Percentiles rank a stretch among this genome's conserved stretches.
phyloP scores from a whole-genome alignment of 2,888 invertebrate genomes.

The Lissonota sp. region DNA sequence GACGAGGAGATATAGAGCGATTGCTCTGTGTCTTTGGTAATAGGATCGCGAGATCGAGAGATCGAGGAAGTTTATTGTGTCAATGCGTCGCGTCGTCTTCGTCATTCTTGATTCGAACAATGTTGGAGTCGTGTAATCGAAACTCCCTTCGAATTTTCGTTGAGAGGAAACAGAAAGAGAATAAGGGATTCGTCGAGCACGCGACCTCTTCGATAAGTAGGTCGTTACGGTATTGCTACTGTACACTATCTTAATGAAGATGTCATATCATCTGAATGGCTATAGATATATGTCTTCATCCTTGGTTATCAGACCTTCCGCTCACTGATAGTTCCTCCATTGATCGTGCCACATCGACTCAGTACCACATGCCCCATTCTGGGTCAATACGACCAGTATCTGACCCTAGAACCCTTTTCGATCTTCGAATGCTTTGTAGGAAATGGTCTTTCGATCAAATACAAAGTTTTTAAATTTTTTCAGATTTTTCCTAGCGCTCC shows the following conservation, averaged over 20 bases:
- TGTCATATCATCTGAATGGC: conserved; percentile 58
- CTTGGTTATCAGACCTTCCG: no score
- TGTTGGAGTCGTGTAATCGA: conserved; percentile 19
- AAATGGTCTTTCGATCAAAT: no score
- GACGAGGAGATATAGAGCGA: conserved; percentile 10
- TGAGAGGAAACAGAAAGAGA: conserved; percentile 2
- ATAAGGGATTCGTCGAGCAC: conserved; percentile 38
- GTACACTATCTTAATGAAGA: conserved; percentile 61
- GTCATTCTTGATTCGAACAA: conserved; percentile 37
- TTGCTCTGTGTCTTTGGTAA: conserved; percentile 22
- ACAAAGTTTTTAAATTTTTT: no score
- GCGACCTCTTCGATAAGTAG: conserved; percentile 54
- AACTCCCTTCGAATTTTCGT: conserved; percentile 15
- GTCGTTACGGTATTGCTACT: conserved; percentile 54
- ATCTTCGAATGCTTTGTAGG: no score
- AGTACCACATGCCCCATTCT: no score
- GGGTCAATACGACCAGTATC: no score
- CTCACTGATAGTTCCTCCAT: conserved; percentile 1
- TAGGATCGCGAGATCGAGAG: conserved; percentile 21
- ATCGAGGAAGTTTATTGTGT: conserved; percentile 6
- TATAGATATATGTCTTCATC: not conserved
- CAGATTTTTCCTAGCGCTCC: no score
- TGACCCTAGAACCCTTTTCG: no score
- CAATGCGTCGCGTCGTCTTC: conserved; percentile 20
- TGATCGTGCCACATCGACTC: not conserved